Conservation (phyloP, 2,113 vertebrate species). For the Microcebus lehilahytsara region DNA sequence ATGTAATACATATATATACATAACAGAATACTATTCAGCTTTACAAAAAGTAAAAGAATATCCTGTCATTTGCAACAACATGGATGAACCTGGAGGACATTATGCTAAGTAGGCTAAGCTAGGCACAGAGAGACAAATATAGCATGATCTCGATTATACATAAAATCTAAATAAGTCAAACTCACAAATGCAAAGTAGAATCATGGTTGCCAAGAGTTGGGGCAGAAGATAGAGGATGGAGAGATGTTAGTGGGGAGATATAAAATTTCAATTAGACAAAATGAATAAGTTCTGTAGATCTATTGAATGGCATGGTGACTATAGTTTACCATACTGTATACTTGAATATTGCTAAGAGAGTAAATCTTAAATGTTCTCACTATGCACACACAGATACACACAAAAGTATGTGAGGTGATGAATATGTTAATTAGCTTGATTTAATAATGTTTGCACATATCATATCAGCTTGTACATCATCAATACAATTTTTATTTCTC, state of each 20-base stretch:
- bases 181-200: background rate
- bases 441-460: background rate
- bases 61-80: background rate
- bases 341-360: background rate
- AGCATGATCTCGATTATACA: background rate
- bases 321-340: background rate
- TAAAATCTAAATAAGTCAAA: background rate
- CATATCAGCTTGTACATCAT: background rate
- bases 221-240: too few species aligned
- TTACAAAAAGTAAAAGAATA: background rate
- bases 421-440: background rate
- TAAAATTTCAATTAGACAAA: background rate
- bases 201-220: background rate
- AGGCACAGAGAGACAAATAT: background rate
- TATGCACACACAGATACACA: background rate
- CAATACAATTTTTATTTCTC: background rate
- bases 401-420: background rate
- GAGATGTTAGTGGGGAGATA: background rate
- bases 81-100: background rate
- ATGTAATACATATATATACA: background rate
- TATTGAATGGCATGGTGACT: background rate
- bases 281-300: background rate
- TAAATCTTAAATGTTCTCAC: background rate
- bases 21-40: background rate
- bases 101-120: background rate